Evolutionary conservation across 2,888 invertebrate species (phyloP), one percentile per base, ranked within the genome.

Genomic region (Apodemia mormo): DNA sequence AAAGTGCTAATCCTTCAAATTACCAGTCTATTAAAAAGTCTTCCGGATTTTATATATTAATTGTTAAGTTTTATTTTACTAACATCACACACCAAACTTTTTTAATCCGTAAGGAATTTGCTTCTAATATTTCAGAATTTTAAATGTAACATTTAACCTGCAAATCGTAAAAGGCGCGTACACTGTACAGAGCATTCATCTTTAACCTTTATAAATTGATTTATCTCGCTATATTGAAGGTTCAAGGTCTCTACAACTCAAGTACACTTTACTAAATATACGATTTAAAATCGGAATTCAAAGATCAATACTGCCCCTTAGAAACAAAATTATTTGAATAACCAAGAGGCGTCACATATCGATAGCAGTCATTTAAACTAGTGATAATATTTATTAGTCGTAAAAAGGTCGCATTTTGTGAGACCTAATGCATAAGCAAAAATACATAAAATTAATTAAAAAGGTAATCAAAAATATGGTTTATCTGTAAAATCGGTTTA

Each of bases 201-300:
- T 61, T 61, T 61, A 22, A 61, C 58, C 58, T 61, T 61, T 14
- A 61, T 30, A 61, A 61, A 61, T 61, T 33, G 58, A 33, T 61
- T 61, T 61, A 61, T 61, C 30, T 30, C 30, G 33, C 58, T 30
- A 12, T 61, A 61, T 61, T 29, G 29, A 61, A 61, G 58, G 49
- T 49, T 49, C 10, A 49, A 14, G 30, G 12, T 61, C 10, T 61
- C 30, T 10, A 33, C 12, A 33, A 33, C 58, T 61, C 10, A 58
- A 68, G n/a, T 64, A 7, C 22, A 67, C 4, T 52, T 10, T 22
- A 40, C 14, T 3, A 12, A 49, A 49, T 14, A 49, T 14, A 49
- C 3, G 2, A 49, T 49, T 49, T 14, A 49, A 49, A 14, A n/a
- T 49, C 0, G 14, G 5, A n/a, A 52, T 52, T n/a, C 49, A 5